These are phyloP conservation scores for Meteorus cinctellus DNA, from an alignment of 2,888 invertebrate genomes.

Conservation along the genomic window DNA sequence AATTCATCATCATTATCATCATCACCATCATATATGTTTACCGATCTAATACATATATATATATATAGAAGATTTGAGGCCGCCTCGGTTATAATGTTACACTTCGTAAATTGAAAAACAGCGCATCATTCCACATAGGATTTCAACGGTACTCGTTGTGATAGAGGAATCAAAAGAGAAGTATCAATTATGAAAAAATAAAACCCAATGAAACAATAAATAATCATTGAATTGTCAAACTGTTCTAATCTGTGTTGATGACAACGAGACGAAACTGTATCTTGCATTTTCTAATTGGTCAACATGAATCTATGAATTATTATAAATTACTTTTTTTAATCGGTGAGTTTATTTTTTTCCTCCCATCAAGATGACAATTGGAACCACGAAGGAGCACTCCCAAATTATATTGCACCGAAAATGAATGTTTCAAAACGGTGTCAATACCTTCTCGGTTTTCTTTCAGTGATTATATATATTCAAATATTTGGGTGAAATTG, in stretches of 20 bases:
- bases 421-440: conserved; percentile 27
- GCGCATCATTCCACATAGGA: not conserved
- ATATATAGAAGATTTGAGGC: conserved; percentile 14
- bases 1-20: no score
- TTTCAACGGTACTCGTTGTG: conserved; percentile 38
- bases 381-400: not conserved
- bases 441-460: not conserved
- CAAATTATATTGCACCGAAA: conserved; percentile 18
- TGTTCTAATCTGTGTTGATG: not conserved
- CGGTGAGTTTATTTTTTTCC: not conserved
- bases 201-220: not conserved
- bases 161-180: not conserved
- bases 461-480: no score
- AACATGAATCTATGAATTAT: not conserved
- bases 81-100: conserved; percentile 21
- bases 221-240: not conserved
- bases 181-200: not conserved
- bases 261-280: not conserved
- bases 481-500: not conserved
- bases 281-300: not conserved
- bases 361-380: not conserved
- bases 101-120: conserved; percentile 26
- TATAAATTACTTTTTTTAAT: not conserved
- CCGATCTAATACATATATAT: not conserved
- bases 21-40: not conserved